Base-by-base conservation (phyloP, 1,140 invertebrate species). In the Carposina sasakii region DNA sequence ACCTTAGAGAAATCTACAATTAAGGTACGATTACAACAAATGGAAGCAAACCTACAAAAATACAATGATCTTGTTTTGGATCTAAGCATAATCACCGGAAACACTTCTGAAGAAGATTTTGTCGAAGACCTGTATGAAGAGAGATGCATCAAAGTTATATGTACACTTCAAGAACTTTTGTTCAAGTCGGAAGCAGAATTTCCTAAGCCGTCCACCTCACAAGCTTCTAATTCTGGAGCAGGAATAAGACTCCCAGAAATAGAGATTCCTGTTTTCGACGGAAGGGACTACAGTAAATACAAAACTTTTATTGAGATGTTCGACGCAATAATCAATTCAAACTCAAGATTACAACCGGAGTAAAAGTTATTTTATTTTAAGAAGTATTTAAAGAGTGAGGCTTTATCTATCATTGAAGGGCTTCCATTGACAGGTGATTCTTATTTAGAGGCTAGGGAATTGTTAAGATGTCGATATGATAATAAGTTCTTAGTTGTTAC, bases 301-400 rank as follows among this genome's bases (percentile, higher is more conserved):
- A 43, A 19, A 21, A 30, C 48, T 12, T 43, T 50, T 26, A 42
- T 42, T 16, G 39, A 42, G 28, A 31, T 42, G 39, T 50, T 50
- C 17, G 10, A 16, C 1, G 48, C 48, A n/a, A 16, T 50, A 3
- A 13, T 50, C 2, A 12, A 50, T 22, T 17, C 10, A 5, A 31
- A 50, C n/a, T 15, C 2, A 3, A 17, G 20, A 3, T 16, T 50
- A 10, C 4, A 16, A 24, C 9, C 24, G 17, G 20, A 43, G 2
- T 30, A 50, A 36, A 42, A 26, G 21, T 23, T 50, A 12, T 34
- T 13, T 36, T 50, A 15, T 21, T 15, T 50, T 5, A 50, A 41
- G 20, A 50, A 36, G n/a, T 43, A 33, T 37, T 22, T 50, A 4
- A 21, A 19, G 9, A 31, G 31, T 12, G 48, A 50, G 28, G 28